phyloP scores from a whole-genome alignment of 2,888 invertebrate genomes.

The Ypsolopha sequella region DNA sequence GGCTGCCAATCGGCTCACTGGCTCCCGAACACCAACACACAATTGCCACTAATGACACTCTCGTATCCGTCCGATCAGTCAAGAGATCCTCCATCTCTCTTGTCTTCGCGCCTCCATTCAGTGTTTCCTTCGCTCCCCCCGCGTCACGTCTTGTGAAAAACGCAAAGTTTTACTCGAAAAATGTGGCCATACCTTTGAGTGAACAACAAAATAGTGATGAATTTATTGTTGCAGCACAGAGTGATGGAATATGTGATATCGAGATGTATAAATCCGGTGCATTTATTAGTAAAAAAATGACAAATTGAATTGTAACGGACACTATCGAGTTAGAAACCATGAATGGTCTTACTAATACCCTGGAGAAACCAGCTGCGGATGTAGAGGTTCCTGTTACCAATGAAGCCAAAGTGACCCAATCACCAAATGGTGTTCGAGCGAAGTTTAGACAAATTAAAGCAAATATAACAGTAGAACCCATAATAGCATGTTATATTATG shows the following conservation, averaged over 20 bases:
- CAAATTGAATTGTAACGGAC: slow-evolving; percentile 8
- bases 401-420: slow-evolving; percentile 30
- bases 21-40: slow-evolving; percentile 41
- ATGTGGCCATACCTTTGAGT: no score
- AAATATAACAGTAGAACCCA: slow-evolving; percentile 78
- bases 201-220: no score
- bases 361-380: background rate
- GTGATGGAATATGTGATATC: background rate
- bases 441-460: slow-evolving; percentile 65
- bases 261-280: no score
- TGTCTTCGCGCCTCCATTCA: slow-evolving; percentile 21
- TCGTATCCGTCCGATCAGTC: slow-evolving; percentile 61
- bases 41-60: slow-evolving; percentile 62
- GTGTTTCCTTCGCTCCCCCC: background rate
- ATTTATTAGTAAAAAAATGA: background rate
- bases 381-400: slow-evolving; percentile 25
- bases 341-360: slow-evolving; percentile 9
- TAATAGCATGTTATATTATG: slow-evolving; percentile 77
- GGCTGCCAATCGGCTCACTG: slow-evolving; percentile 19
- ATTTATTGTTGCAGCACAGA: background rate
- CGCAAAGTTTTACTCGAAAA: no score
- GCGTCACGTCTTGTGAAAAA: background rate
- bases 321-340: slow-evolving; percentile 1
- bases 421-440: slow-evolving; percentile 31
- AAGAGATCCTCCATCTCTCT: slow-evolving; percentile 53